These are phyloP conservation scores for Xestia xanthographa DNA, from an alignment of 2,888 invertebrate genomes.

Conservation along the genomic window DNA sequence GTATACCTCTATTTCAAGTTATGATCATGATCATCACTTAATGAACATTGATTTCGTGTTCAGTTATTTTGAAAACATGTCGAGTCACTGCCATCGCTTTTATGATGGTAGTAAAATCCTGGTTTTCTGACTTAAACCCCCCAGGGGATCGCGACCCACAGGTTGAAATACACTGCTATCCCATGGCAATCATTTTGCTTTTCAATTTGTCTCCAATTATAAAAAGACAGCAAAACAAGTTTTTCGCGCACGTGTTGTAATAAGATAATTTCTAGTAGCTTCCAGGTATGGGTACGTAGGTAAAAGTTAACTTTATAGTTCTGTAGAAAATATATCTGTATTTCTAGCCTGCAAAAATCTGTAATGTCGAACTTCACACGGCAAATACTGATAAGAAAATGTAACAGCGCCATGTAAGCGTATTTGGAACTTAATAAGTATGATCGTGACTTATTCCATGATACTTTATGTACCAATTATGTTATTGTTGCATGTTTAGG, in stretches of 20 bases:
- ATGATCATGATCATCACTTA: neutral
- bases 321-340: neutral
- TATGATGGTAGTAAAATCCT: neutral
- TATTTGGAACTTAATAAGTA: conserved; percentile 12
- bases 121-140: neutral
- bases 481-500: neutral
- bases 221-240: neutral
- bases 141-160: too few species aligned
- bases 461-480: conserved; percentile 3
- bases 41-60: neutral
- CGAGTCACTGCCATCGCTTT: neutral
- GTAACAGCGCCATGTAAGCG: neutral
- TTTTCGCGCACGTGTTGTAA: neutral
- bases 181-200: neutral
- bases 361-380: neutral
- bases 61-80: neutral
- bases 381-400: conserved; percentile 5
- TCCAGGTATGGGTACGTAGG: neutral
- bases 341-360: neutral
- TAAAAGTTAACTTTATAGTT: neutral
- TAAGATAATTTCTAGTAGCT: neutral
- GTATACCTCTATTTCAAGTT: neutral
- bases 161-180: too few species aligned
- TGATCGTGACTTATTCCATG: neutral
- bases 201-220: neutral